Evolutionary conservation across 2,888 invertebrate genomes (phyloP).

Genomic region (Sussaba pulchella): DNA sequence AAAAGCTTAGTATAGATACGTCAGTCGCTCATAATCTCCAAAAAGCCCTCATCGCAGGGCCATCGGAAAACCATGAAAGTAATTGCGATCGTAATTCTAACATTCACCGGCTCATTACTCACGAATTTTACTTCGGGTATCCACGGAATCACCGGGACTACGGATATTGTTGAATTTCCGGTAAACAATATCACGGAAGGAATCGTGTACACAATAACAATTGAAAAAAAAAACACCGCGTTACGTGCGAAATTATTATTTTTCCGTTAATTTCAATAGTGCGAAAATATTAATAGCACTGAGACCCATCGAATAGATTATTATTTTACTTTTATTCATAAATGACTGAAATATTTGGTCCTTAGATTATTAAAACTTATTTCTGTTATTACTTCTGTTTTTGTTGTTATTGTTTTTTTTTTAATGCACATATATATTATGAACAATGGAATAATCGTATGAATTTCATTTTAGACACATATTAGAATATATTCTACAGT

Average conservation of each 20-base stretch:
- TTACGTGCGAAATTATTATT: slow-evolving; percentile 2
- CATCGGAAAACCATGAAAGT: slow-evolving; percentile 1
- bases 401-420: slow-evolving; percentile 34
- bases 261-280: neutral
- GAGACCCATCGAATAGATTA: slow-evolving; percentile 58
- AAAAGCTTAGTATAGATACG: slow-evolving; percentile 48
- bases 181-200: slow-evolving; percentile 36
- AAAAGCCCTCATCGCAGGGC: slow-evolving; percentile 16
- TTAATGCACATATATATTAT: slow-evolving; percentile 60
- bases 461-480: slow-evolving; percentile 54
- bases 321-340: slow-evolving; percentile 23
- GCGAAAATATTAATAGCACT: slow-evolving; percentile 49
- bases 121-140: slow-evolving; percentile 33
- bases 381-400: slow-evolving; percentile 23
- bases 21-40: slow-evolving; percentile 51
- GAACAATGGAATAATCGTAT: slow-evolving; percentile 54
- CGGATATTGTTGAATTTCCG: slow-evolving; percentile 30
- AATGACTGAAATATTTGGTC: slow-evolving; percentile 61
- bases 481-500: slow-evolving; percentile 65
- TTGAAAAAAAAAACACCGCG: slow-evolving; percentile 24
- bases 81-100: neutral
- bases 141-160: slow-evolving; percentile 12
- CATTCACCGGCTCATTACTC: neutral
- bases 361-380: slow-evolving; percentile 62
- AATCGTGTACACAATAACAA: no score